These are phyloP conservation scores for Amphipyra berbera DNA, from an alignment of 2,888 invertebrate species.

Conservation along the genomic window DNA sequence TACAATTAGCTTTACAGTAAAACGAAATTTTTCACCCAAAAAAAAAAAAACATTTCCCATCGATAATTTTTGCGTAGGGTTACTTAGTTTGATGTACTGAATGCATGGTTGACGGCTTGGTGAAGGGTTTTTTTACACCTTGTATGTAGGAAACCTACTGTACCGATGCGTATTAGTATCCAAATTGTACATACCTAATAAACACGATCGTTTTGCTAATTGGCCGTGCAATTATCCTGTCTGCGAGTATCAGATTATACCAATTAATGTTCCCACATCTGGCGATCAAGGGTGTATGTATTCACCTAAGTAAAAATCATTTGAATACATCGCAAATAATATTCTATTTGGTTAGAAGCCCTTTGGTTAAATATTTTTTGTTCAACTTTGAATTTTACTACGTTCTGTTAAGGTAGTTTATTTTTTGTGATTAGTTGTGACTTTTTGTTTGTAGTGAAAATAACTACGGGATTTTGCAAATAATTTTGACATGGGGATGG, in stretches of 20 bases:
- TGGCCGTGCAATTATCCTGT: slow-evolving; percentile 33
- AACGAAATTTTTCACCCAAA: too few species aligned
- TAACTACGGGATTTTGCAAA: slow-evolving; percentile 24
- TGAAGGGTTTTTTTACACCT: too few species aligned
- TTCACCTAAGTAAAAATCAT: slow-evolving; percentile 25
- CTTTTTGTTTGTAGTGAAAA: slow-evolving; percentile 11
- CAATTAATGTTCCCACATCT: slow-evolving; percentile 36
- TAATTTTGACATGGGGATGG: slow-evolving; percentile 10
- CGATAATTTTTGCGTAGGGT: too few species aligned
- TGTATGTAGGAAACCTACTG: too few species aligned
- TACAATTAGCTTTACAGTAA: too few species aligned
- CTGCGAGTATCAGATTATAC: slow-evolving; percentile 39
- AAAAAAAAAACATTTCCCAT: too few species aligned
- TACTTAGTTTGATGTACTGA: too few species aligned
- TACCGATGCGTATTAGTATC: too few species aligned
- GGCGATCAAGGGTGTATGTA: slow-evolving; percentile 9
- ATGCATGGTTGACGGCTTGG: too few species aligned
- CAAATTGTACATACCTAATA: too few species aligned
- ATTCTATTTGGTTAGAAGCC: neutral
- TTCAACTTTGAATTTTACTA: neutral
- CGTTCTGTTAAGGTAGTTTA: neutral
- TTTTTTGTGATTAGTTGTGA: neutral
- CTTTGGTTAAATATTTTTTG: neutral
- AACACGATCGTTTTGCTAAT: slow-evolving; percentile 23
- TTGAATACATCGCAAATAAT: slow-evolving; percentile 27